Conservation (phyloP, 2,797 vertebrate genomes). For the Anguilla megastoma region DNA sequence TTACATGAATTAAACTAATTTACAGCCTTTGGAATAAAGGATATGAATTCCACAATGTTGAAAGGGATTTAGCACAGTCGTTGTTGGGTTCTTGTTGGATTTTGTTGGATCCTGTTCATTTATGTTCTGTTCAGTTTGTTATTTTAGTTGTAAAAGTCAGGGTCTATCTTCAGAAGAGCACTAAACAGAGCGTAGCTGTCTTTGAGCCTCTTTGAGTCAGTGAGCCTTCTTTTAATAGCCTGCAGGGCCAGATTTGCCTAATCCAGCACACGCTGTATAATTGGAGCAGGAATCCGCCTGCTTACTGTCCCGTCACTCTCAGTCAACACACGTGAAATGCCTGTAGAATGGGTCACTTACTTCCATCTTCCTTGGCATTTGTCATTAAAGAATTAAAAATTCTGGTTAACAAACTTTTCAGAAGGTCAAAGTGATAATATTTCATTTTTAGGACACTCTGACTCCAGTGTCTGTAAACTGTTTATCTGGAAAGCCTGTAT, state of each 20-base stretch:
- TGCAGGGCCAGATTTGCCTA: neutral
- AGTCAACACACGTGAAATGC: neutral
- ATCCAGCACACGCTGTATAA: neutral
- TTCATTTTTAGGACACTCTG: neutral
- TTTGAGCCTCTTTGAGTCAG: neutral
- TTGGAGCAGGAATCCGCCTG: neutral
- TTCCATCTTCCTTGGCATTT: neutral
- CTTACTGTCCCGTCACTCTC: neutral
- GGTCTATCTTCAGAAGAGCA: neutral
- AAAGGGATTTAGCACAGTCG: neutral
- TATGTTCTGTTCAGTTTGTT: neutral
- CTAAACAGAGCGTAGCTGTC: too few species aligned
- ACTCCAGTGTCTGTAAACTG: neutral
- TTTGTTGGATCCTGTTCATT: neutral
- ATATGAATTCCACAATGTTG: neutral
- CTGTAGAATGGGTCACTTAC: neutral
- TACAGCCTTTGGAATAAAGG: neutral
- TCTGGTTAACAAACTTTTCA: neutral
- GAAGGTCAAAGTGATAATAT: neutral
- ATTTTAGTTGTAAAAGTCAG: neutral
- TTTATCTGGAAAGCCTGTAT: neutral
- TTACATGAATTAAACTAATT: neutral
- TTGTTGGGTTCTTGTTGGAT: neutral
- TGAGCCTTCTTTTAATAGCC: neutral
- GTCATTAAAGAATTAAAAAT: neutral